Evolutionary conservation across 2,888 invertebrate species (phyloP).

Genomic region (Gryllus longicercus): DNA sequence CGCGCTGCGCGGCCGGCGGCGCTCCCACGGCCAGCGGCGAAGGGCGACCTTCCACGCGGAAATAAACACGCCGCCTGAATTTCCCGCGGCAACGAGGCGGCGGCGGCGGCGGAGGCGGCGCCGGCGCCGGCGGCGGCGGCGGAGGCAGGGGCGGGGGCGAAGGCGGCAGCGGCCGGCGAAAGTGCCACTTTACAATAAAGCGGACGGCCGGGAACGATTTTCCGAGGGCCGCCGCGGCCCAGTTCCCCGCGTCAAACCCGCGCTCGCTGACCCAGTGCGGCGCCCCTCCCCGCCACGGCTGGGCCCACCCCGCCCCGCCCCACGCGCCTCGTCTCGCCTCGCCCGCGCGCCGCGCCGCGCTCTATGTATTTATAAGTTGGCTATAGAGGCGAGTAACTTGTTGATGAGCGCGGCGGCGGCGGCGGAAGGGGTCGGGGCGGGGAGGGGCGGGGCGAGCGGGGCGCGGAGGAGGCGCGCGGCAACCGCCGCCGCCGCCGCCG

Average conservation of each 20-base stretch:
- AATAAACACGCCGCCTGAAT: too few species aligned
- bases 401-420: not conserved
- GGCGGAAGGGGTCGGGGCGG: too few species aligned
- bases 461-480: not conserved
- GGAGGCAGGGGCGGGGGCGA: not conserved
- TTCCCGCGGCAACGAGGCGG: not conserved
- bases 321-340: too few species aligned
- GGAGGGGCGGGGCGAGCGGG: not conserved
- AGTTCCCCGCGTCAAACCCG: slow-evolving; percentile 1
- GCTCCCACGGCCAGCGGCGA: too few species aligned
- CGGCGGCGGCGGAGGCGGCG: not conserved
- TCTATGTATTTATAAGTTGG: slow-evolving; percentile 3
- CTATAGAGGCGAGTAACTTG: slow-evolving; percentile 6
- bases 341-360: too few species aligned
- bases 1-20: too few species aligned
- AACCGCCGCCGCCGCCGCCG: not conserved
- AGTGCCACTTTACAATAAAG: slow-evolving; percentile 17
- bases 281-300: too few species aligned
- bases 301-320: too few species aligned
- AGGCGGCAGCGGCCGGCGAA: not conserved
- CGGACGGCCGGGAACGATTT: slow-evolving; percentile 6
- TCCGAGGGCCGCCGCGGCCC: not conserved
- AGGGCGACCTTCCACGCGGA: too few species aligned
- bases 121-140: not conserved
- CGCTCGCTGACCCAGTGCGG: slow-evolving; percentile 9